Base-by-base conservation (phyloP, 2,888 invertebrate species). In the Tiliacea aurago region DNA sequence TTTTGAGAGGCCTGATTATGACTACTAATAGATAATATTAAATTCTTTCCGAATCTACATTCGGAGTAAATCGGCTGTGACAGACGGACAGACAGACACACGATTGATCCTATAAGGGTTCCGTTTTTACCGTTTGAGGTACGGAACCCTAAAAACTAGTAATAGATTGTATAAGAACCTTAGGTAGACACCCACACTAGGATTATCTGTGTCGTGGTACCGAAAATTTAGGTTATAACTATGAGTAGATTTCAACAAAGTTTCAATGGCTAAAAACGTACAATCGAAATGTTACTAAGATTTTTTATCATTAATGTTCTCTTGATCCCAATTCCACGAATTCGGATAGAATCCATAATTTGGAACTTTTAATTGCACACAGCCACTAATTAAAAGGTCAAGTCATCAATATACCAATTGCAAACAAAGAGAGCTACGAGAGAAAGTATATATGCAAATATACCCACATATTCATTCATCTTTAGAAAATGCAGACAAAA, bases 401-500 rank as follows among this genome's bases (percentile, higher is more conserved):
- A 51, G 20, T 20, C 37, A 63, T 43, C 51, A 51, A 63, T 45
- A 7, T 7, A 51, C 20, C 9, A 23, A 41, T 73, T 28, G 7
- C 33, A 63, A 20, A 59, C 58, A 59, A 51, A 51, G 1, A 63
- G 28, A 62, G 61, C 55, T 15, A 18, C n/a, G 13, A 55, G 15
- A 28, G 55, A 55, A 15, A n/a, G n/a, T 28, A 4, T 9, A 28
- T 55, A 55, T 55, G 18, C 20, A 61, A 55, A 59, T 11, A 23
- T 45, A 51, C 13, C 4, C 1, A 33, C n/a, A 13, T 41, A 45
- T 73, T 67, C n/a, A 56, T 65, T 68, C 56, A 53, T 41, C 62
- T 56, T n/a, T 62, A 23, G 45, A 67, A 67, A 11, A 64, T 49
- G 37, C 62, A 65, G 41, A 37, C 66, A 56, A 53, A 62, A 37